Evolutionary conservation across 1,140 invertebrate genomes (phyloP).

Genomic region (Drosophila arizonae): DNA sequence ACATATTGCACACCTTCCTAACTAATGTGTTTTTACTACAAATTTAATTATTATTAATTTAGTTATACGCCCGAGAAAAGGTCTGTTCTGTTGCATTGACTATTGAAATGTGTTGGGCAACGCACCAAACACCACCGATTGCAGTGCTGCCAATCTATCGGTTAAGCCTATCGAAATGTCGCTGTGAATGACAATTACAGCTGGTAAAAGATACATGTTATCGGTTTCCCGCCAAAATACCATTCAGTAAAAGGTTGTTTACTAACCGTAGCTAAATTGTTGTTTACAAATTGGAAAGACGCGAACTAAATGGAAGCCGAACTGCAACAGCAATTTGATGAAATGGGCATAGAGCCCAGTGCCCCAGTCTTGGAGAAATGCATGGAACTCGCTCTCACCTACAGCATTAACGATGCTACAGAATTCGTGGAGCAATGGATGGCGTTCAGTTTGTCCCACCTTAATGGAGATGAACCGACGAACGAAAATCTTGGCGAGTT

Average conservation of each 20-base stretch:
- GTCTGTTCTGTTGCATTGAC: constrained; percentile 45
- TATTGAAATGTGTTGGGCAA: constrained; percentile 26
- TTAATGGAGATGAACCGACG: constrained; percentile 85
- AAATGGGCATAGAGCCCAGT: constrained; percentile 73
- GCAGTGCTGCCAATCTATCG: not conserved
- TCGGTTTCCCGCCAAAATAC: constrained; percentile 62
- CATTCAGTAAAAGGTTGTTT: not conserved
- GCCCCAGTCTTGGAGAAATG: constrained; percentile 68
- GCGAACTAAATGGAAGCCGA: constrained; percentile 63
- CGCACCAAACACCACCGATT: not conserved
- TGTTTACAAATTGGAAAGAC: constrained; percentile 35
- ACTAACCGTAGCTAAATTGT: constrained; percentile 3
- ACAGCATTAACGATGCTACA: constrained; percentile 85
- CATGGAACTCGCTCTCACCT: constrained; percentile 85
- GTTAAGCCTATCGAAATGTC: not conserved
- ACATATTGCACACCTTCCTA: constrained; percentile 50
- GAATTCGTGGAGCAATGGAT: constrained; percentile 88
- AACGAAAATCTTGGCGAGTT: constrained; percentile 85
- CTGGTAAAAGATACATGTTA: constrained; percentile 10
- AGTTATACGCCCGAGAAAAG: constrained; percentile 48
- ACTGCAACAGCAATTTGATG: constrained; percentile 76
- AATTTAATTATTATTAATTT: constrained; percentile 68
- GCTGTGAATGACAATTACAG: not conserved
- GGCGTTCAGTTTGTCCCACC: constrained; percentile 86
- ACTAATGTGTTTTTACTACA: constrained; percentile 32